Conservation (phyloP, 2,888 invertebrate species). For the Alentia gelatinosa region DNA sequence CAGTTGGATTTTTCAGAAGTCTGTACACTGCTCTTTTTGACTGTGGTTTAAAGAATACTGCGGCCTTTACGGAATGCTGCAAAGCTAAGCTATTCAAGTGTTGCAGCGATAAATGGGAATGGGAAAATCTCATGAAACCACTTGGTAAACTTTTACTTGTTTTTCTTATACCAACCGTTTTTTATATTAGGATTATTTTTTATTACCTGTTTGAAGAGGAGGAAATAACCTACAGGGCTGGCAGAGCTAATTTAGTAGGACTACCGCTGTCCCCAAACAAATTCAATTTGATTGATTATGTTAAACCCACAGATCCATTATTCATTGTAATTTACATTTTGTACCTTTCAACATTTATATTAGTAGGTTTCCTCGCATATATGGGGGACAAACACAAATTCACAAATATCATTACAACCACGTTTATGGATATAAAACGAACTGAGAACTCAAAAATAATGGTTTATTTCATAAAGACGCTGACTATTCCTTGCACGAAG, state of each 20-base stretch:
- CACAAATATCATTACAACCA: conserved; percentile 70
- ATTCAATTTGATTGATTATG: conserved; percentile 74
- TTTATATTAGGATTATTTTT: conserved; percentile 73
- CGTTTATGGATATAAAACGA: conserved; percentile 75
- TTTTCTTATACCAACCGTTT: conserved; percentile 74
- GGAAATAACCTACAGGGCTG: conserved; percentile 69
- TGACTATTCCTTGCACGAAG: conserved; percentile 76
- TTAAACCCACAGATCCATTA: conserved; percentile 74
- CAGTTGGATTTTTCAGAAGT: conserved; percentile 63
- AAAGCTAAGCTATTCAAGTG: conserved; percentile 65
- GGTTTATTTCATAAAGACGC: conserved; percentile 71
- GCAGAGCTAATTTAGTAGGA: conserved; percentile 46
- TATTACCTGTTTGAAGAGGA: conserved; percentile 76
- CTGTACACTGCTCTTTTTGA: conserved; percentile 65
- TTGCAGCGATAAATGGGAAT: conserved; percentile 42
- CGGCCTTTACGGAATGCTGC: conserved; percentile 77
- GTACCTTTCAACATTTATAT: conserved; percentile 71
- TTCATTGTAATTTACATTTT: conserved; percentile 74
- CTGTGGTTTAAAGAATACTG: conserved; percentile 74
- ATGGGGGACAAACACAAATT: conserved; percentile 65
- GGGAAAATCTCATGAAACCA: conserved; percentile 65
- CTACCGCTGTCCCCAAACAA: conserved; percentile 66
- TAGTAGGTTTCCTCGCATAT: conserved; percentile 70
- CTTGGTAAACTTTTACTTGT: conserved; percentile 70
- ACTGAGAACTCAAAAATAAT: conserved; percentile 74